These are phyloP conservation scores for Sylvilagus floridanus DNA, from an alignment of 2,797 vertebrate genomes.

Conservation along the genomic window DNA sequence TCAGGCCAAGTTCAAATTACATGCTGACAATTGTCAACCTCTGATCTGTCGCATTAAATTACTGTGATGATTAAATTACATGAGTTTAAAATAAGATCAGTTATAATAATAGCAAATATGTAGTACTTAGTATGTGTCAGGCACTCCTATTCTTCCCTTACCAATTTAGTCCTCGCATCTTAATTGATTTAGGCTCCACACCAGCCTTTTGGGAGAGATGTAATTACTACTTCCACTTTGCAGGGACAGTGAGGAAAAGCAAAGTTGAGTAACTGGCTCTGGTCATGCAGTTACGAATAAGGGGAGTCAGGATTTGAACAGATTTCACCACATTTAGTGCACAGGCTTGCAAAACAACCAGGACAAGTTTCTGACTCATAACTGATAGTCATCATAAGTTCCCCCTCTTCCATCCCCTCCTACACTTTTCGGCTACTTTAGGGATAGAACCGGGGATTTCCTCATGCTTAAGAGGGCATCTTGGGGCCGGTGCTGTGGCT, in stretches of 20 bases:
- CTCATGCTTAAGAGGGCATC: background rate
- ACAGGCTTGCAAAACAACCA: background rate
- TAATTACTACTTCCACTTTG: background rate
- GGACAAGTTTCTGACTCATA: background rate
- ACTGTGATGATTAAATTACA: background rate
- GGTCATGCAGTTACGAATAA: background rate
- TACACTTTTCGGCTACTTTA: background rate
- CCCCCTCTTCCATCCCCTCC: background rate
- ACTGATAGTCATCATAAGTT: background rate
- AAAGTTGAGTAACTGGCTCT: background rate
- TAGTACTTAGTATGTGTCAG: background rate
- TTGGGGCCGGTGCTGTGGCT: too few species aligned
- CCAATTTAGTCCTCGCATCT: background rate
- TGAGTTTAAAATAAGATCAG: slow-evolving; percentile 14
- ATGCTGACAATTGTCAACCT: background rate
- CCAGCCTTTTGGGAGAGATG: background rate
- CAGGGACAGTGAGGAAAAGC: slow-evolving; percentile 2
- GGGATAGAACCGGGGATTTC: background rate
- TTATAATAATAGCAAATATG: background rate
- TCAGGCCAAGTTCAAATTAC: background rate
- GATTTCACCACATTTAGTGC: background rate
- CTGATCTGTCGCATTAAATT: background rate
- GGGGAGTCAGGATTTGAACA: background rate
- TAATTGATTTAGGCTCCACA: background rate
- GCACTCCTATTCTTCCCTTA: background rate